Percentiles rank a stretch among this genome's conserved stretches.
phyloP scores from a whole-genome alignment of 2,113 vertebrate genomes.

The Pipra filicauda region DNA sequence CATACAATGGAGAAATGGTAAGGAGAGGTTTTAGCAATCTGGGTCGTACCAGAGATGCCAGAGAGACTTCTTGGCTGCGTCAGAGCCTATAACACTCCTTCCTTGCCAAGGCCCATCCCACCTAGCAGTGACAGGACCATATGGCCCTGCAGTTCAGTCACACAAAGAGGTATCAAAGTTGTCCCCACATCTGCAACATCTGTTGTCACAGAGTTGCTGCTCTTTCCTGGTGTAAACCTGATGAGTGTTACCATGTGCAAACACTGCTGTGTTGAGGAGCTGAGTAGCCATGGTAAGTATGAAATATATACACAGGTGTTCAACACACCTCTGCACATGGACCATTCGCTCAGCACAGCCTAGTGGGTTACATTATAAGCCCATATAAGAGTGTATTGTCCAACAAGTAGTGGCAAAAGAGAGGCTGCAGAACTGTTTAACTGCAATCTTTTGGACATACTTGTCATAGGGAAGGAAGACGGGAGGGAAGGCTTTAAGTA shows the following conservation, averaged over 20 bases:
- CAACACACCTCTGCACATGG: rapidly evolving
- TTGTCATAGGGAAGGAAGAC: background rate
- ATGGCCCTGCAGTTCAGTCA: background rate
- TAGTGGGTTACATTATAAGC: background rate
- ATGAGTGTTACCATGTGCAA: background rate
- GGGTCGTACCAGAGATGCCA: background rate
- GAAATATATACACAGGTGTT: background rate
- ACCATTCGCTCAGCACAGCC: background rate
- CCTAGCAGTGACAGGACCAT: background rate
- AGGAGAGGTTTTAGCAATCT: background rate
- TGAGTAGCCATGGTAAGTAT: background rate
- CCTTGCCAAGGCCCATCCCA: background rate
- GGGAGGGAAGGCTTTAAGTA: background rate
- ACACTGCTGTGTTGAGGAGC: background rate
- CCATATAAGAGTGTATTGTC: rapidly evolving
- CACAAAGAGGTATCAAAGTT: background rate
- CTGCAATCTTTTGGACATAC: background rate
- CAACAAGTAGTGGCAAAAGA: background rate
- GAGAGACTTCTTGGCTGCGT: background rate
- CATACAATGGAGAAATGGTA: background rate
- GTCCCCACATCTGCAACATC: background rate
- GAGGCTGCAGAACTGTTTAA: background rate
- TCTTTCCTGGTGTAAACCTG: background rate
- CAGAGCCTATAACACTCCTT: background rate
- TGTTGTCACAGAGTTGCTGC: background rate